These are phyloP conservation scores for Chiridota heheva DNA, from an alignment of 35 echinoderm and acorn worm species.

Conservation along the genomic window DNA sequence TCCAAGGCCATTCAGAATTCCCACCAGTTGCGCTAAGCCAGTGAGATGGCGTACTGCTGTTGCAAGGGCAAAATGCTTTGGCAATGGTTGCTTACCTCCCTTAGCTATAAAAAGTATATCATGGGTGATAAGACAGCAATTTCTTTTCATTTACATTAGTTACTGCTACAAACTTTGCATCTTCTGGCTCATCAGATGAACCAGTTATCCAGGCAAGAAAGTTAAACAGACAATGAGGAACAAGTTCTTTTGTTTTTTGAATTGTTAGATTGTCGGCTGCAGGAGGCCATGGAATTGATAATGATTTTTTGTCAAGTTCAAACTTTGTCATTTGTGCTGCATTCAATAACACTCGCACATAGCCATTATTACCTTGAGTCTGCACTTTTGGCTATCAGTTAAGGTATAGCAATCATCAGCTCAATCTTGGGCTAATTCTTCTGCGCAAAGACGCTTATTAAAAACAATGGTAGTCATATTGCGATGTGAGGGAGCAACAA, in stretches of 20 bases:
- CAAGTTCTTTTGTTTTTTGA: neutral
- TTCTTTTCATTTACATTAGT: neutral
- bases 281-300: slow-evolving; percentile 16
- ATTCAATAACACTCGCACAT: neutral
- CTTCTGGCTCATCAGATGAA: neutral
- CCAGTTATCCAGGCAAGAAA: slow-evolving; percentile 48
- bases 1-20: slow-evolving; percentile 45
- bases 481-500: neutral
- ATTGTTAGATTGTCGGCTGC: neutral
- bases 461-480: slow-evolving; percentile 6
- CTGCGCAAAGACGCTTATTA: neutral
- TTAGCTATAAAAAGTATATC: slow-evolving; percentile 30
- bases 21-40: slow-evolving; percentile 57
- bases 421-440: neutral
- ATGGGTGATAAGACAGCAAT: slow-evolving; percentile 20
- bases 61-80: slow-evolving; percentile 37
- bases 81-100: neutral
- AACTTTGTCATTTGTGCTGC: neutral
- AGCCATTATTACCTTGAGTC: neutral
- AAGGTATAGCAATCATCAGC: neutral
- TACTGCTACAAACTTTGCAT: neutral
- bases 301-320: neutral
- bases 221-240: slow-evolving; percentile 42
- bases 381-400: neutral
- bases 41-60: slow-evolving; percentile 55